phyloP scores from a whole-genome alignment of 2,888 invertebrate species.

The Spilarctia lutea region DNA sequence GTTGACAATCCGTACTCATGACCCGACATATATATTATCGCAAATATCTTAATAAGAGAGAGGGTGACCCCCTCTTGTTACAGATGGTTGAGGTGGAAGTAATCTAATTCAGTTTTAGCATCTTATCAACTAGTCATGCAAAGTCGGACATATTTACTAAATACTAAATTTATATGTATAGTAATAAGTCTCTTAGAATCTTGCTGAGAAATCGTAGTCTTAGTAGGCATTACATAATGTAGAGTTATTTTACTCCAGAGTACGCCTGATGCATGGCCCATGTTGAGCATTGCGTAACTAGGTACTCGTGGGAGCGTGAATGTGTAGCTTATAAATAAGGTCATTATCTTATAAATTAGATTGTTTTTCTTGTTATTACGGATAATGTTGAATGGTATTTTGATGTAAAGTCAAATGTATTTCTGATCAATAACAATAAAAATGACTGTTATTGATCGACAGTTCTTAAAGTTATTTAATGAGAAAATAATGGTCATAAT shows the following conservation, averaged over 20 bases:
- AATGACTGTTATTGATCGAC: no score
- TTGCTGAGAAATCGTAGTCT: constrained; percentile 11
- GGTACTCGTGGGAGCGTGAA: constrained; percentile 23
- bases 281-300: constrained; percentile 29
- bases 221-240: not conserved
- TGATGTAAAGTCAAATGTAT: not conserved
- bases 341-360: constrained; percentile 29
- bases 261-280: constrained; percentile 38
- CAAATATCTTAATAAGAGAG: no score
- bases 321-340: constrained; percentile 21
- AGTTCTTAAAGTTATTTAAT: no score
- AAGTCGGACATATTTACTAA: not conserved
- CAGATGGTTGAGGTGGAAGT: no score
- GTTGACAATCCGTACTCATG: no score
- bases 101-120: not conserved
- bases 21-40: no score
- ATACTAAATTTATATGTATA: not conserved
- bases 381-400: no score
- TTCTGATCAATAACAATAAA: no score
- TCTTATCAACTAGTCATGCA: not conserved
- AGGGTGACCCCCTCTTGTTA: no score
- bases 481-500: no score
- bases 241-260: constrained; percentile 28
- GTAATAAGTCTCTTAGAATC: not conserved
- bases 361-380: not conserved